Evolutionary conservation across 2,797 vertebrate species (phyloP).

Genomic region (Dendrocincla fuliginosa): DNA sequence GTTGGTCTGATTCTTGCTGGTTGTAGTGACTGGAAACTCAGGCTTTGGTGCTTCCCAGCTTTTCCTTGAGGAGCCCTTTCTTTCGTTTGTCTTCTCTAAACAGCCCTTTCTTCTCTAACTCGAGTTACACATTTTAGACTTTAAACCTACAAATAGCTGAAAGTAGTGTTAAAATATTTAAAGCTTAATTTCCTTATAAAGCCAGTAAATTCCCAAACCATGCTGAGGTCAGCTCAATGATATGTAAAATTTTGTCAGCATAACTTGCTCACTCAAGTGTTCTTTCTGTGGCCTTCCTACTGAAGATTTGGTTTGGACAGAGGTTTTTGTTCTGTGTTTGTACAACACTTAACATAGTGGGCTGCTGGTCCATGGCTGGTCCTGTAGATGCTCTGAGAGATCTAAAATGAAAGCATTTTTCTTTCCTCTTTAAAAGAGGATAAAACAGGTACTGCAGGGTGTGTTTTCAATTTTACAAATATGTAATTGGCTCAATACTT

Average conservation of each 20-base stretch:
- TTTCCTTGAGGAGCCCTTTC: not conserved
- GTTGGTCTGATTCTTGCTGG: not conserved
- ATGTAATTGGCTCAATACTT: rapidly evolving
- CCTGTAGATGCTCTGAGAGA: not conserved
- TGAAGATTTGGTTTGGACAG: not conserved
- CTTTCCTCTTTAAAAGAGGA: not conserved
- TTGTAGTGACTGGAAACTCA: not conserved
- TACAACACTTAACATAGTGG: not conserved
- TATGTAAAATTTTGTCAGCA: not conserved
- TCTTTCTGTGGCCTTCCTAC: not conserved
- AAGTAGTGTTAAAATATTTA: slow-evolving; percentile 1
- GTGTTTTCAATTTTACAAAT: not conserved
- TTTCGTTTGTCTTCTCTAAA: not conserved
- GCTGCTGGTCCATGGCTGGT: rapidly evolving
- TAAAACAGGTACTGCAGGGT: not conserved
- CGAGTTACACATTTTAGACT: not conserved
- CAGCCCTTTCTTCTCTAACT: not conserved
- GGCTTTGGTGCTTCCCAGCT: not conserved
- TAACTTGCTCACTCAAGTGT: rapidly evolving
- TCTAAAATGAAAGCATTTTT: not conserved
- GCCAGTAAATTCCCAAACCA: not conserved
- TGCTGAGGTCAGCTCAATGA: not conserved
- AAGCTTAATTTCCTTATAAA: not conserved
- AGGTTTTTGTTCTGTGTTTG: not conserved
- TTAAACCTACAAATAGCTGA: not conserved